Conservation (phyloP, 2,888 invertebrate genomes). For the Dinocampus coccinellae region DNA sequence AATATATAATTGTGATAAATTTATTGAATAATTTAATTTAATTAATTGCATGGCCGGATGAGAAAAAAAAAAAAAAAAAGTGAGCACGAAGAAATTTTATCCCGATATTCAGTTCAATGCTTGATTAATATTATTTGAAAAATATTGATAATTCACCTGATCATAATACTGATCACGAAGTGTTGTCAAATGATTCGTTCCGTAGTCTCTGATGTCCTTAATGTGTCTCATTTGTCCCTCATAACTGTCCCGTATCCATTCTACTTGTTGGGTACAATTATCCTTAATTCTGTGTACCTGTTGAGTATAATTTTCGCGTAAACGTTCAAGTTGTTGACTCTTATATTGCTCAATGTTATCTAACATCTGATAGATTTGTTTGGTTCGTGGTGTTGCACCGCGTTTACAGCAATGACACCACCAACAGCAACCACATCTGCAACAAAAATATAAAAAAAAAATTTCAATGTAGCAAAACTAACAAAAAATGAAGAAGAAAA, state of each 20-base stretch:
- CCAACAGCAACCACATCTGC: slow-evolving; percentile 79
- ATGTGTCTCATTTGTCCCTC: slow-evolving; percentile 88
- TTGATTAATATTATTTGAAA: not conserved
- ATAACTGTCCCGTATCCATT: slow-evolving; percentile 94
- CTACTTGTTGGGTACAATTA: slow-evolving; percentile 94
- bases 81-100: too few relatives aligned
- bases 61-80: too few relatives aligned
- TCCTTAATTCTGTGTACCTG: slow-evolving; percentile 94
- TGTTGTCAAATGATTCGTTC: slow-evolving; percentile 87
- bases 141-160: slow-evolving; percentile 75
- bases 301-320: slow-evolving; percentile 91
- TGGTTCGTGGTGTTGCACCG: slow-evolving; percentile 81
- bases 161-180: slow-evolving; percentile 93
- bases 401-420: slow-evolving; percentile 82
- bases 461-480: not conserved
- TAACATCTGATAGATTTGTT: slow-evolving; percentile 88
- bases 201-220: slow-evolving; percentile 91
- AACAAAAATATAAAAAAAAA: slow-evolving; percentile 61
- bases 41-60: too few relatives aligned
- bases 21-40: not conserved
- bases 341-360: slow-evolving; percentile 93
- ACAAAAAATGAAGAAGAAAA: not conserved
- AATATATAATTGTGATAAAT: not conserved
- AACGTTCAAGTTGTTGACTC: slow-evolving; percentile 86
- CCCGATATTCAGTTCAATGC: too few relatives aligned